phyloP scores from a whole-genome alignment of 2,888 invertebrate genomes.

The Neoascia interrupta region DNA sequence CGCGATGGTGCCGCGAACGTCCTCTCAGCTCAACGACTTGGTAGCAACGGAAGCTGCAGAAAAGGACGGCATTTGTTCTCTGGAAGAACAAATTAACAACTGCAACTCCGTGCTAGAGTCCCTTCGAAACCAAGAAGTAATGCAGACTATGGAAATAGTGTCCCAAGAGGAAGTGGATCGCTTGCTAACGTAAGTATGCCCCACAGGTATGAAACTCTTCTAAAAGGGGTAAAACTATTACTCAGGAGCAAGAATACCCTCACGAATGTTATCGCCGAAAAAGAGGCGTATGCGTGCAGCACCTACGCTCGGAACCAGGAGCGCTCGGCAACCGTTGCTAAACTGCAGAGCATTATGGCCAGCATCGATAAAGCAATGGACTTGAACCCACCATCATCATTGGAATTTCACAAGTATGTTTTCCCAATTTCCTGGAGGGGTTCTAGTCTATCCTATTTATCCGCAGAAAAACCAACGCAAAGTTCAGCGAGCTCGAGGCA shows the following conservation, averaged over 20 bases:
- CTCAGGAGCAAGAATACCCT: constrained; percentile 30
- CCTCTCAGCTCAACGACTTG: constrained; percentile 66
- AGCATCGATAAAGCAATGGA: constrained; percentile 40
- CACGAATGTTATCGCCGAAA: constrained; percentile 32
- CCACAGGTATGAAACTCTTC: too few relatives aligned
- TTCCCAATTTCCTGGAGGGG: neutral
- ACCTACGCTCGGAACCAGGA: constrained; percentile 45
- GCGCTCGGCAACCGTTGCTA: constrained; percentile 10
- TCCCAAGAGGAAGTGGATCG: constrained; percentile 72
- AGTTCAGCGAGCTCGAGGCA: constrained; percentile 23
- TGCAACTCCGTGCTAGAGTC: constrained; percentile 17
- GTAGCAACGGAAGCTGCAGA: constrained; percentile 23
- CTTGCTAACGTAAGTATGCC: constrained; percentile 68
- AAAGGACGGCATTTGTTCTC: constrained; percentile 6
- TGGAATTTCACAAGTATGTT: constrained; percentile 42
- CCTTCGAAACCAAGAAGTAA: constrained; percentile 58
- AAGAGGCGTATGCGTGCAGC: constrained; percentile 20
- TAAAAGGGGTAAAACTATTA: too few relatives aligned
- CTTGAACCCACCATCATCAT: constrained; percentile 20
- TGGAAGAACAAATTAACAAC: constrained; percentile 28
- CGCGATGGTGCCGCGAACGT: constrained; percentile 26
- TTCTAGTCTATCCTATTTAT: neutral
- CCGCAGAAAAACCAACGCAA: neutral
- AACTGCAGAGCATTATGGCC: constrained; percentile 29
- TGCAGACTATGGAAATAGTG: constrained; percentile 72